Conservation (phyloP, 2,113 vertebrate genomes). For the Stegostoma tigrinum region DNA sequence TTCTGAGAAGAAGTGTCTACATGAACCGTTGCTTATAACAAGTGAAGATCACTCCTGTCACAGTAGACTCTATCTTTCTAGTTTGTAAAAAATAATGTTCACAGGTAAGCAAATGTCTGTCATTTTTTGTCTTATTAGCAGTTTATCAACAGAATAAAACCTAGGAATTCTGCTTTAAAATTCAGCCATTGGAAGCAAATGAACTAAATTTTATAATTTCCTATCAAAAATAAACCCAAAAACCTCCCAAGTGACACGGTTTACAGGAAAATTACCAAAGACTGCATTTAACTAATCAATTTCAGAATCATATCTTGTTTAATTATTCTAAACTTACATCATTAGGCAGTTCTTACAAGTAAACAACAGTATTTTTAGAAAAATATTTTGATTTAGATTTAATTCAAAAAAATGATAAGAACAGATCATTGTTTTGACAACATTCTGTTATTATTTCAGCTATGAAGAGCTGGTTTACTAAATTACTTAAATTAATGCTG, state of each 20-base stretch:
- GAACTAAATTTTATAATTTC: background rate
- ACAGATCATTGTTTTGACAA: background rate
- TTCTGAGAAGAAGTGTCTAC: background rate
- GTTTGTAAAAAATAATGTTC: background rate
- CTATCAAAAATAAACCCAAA: background rate
- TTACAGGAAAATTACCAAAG: background rate
- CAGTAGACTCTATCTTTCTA: background rate
- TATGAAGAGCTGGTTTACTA: background rate
- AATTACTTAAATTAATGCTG: background rate
- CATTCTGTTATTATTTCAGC: background rate
- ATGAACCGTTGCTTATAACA: background rate
- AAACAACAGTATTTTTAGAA: background rate
- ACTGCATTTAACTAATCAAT: background rate
- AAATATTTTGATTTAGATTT: background rate
- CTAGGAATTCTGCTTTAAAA: background rate
- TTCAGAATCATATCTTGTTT: background rate
- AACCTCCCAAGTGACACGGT: background rate
- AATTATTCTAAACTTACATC: background rate
- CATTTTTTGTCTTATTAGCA: background rate
- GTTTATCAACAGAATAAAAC: constrained; percentile 1
- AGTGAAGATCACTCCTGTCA: background rate
- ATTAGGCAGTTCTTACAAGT: background rate
- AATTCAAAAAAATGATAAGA: background rate
- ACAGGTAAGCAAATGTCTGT: background rate
- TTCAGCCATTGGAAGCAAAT: background rate